These are phyloP conservation scores for Halictus quadricinctus DNA, from an alignment of 2,888 invertebrate species.

Conservation along the genomic window DNA sequence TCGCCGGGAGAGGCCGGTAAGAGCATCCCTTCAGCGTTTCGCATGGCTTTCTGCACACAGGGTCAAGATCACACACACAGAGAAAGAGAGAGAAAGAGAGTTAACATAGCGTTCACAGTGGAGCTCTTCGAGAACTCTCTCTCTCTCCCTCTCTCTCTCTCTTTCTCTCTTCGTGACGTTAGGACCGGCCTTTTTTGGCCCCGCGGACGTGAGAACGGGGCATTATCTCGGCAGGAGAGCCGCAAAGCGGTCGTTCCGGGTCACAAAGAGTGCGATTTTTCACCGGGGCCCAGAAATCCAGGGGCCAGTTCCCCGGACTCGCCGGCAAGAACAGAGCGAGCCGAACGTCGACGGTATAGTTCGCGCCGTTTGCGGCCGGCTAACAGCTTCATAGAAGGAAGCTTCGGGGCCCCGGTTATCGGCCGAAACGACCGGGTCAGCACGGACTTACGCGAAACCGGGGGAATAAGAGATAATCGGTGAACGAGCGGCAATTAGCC, in stretches of 20 bases:
- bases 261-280: background rate
- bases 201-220: background rate
- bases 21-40: constrained; percentile 13
- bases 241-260: constrained; percentile 6
- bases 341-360: constrained; percentile 32
- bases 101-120: background rate
- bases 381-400: constrained; percentile 63
- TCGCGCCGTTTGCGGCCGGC: constrained; percentile 42
- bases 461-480: constrained; percentile 56
- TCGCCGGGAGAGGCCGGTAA: background rate
- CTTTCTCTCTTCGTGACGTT: background rate
- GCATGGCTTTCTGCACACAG: background rate
- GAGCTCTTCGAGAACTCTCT: background rate
- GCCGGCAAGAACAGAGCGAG: constrained; percentile 34
- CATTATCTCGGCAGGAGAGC: background rate
- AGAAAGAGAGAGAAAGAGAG: background rate
- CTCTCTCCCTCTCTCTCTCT: background rate
- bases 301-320: background rate
- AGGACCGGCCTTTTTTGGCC: background rate
- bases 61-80: background rate
- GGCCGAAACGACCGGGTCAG: constrained; percentile 29
- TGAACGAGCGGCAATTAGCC: constrained; percentile 48
- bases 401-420: constrained; percentile 18
- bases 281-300: constrained; percentile 14
- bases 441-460: constrained; percentile 32